Conservation (phyloP, 2,888 invertebrate species). For the Trissonchulus latispiculum region DNA sequence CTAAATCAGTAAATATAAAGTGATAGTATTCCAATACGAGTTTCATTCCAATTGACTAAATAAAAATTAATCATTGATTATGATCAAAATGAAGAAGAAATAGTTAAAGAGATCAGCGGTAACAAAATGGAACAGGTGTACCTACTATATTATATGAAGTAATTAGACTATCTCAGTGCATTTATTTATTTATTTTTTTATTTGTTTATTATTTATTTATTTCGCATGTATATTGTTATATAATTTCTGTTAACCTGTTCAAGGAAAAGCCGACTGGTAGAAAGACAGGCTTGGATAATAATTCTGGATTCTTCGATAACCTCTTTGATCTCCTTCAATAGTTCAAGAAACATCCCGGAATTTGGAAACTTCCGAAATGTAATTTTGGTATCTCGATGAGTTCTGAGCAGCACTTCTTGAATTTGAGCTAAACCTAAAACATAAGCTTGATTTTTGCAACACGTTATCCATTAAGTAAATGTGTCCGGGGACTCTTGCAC, state of each 20-base stretch:
- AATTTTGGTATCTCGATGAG: not conserved
- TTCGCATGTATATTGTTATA: no score
- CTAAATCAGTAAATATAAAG: constrained; percentile 26
- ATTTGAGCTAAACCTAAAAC: constrained; percentile 11
- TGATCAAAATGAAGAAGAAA: not conserved
- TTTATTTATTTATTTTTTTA: no score
- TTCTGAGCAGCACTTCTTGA: constrained; percentile 13
- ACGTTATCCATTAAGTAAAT: not conserved
- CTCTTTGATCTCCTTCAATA: constrained; percentile 23
- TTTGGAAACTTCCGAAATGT: not conserved
- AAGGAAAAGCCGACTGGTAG: constrained; percentile 9
- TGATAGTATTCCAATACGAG: constrained; percentile 26
- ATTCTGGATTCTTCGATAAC: constrained; percentile 12
- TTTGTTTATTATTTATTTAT: no score
- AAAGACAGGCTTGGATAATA: constrained; percentile 16
- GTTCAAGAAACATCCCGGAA: not conserved
- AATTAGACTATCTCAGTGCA: no score
- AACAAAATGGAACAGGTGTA: no score
- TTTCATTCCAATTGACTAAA: constrained; percentile 20
- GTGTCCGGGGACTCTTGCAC: no score
- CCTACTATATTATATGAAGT: no score
- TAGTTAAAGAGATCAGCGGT: not conserved
- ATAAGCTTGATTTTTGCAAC: not conserved
- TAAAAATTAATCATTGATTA: not conserved
- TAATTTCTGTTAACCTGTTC: no score